Conservation (phyloP, 2,888 invertebrate species). For the Dicyrtoma fusca region DNA sequence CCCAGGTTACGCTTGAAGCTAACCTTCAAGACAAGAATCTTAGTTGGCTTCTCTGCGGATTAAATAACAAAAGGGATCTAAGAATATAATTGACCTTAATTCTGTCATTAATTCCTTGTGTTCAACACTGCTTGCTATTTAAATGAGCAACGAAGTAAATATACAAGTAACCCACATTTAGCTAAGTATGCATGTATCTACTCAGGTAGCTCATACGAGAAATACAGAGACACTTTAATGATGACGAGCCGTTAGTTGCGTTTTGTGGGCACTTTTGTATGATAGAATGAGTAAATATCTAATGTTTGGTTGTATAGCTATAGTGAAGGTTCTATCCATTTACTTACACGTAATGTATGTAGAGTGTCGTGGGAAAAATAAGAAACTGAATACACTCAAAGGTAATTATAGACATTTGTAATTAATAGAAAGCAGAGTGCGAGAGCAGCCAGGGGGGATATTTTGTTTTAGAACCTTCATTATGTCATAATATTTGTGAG, state of each 20-base stretch:
- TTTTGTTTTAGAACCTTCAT: no score
- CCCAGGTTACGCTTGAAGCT: background rate
- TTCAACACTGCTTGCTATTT: slow-evolving; percentile 1
- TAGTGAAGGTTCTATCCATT: no score
- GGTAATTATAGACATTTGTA: no score
- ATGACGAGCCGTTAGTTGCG: background rate
- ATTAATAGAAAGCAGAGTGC: no score
- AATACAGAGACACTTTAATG: background rate
- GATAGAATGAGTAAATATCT: no score
- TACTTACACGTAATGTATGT: no score
- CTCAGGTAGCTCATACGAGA: background rate
- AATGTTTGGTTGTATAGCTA: no score
- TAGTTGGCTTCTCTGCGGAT: slow-evolving; percentile 13
- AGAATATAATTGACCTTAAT: slow-evolving; percentile 35
- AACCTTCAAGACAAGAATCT: background rate
- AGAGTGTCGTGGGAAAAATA: background rate
- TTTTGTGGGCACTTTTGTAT: no score
- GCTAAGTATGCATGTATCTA: background rate
- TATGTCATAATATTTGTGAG: no score
- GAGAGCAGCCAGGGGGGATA: no score
- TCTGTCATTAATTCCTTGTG: slow-evolving; percentile 15
- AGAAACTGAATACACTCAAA: background rate
- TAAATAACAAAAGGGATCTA: background rate
- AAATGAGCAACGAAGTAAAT: no score
- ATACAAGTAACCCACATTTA: background rate